Conservation (phyloP, 2,888 invertebrate species). For the Drosophila nr. perissopoda region DNA sequence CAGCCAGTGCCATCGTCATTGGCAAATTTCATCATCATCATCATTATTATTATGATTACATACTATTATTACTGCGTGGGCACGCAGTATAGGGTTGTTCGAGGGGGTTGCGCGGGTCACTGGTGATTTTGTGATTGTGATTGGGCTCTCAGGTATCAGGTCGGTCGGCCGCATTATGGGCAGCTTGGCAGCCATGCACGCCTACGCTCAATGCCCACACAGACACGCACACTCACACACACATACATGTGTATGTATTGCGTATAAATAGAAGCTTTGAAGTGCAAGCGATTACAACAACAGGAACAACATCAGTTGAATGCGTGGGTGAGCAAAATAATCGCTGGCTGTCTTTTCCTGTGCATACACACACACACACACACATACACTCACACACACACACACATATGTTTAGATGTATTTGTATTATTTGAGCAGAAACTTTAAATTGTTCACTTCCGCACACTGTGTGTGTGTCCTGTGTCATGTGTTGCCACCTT, state of each 20-base stretch:
- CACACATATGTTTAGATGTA: conserved; percentile 12
- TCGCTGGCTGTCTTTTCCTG: conserved; percentile 38
- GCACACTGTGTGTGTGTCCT: conserved; percentile 62
- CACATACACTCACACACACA: conserved; percentile 1
- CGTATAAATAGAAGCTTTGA: conserved; percentile 72
- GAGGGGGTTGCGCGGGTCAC: conserved; percentile 22
- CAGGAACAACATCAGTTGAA: conserved; percentile 38
- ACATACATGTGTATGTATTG: conserved; percentile 2
- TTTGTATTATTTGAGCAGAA: conserved; percentile 44
- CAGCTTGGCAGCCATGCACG: conserved; percentile 29
- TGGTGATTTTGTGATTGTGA: conserved; percentile 52
- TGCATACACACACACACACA: conserved; percentile 14
- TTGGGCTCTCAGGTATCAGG: conserved; percentile 59
- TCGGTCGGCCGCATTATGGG: conserved; percentile 39
- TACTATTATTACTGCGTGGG: conserved; percentile 67
- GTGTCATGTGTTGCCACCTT: conserved; percentile 55
- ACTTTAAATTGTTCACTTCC: conserved; percentile 76
- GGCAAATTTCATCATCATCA: conserved; percentile 35
- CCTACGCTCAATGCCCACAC: conserved; percentile 11
- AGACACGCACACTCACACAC: conserved; percentile 3
- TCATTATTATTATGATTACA: conserved; percentile 55
- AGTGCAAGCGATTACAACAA: conserved; percentile 59
- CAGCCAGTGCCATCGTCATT: conserved; percentile 41
- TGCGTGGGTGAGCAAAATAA: conserved; percentile 63
- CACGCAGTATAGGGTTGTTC: background rate